These are phyloP conservation scores for Wiebesia pumilae DNA, from an alignment of 1,140 invertebrate species.

Conservation along the genomic window DNA sequence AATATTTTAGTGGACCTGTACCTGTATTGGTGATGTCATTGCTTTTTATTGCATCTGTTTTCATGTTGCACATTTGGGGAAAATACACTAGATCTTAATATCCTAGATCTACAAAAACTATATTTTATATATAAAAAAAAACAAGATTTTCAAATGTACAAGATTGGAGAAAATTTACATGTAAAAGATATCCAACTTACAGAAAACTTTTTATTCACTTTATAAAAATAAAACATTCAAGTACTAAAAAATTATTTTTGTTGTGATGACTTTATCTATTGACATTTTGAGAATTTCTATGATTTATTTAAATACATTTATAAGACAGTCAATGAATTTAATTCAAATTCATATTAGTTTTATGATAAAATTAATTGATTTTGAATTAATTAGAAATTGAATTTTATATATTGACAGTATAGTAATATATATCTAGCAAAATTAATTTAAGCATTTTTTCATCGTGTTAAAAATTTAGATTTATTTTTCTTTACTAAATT, in stretches of 20 bases:
- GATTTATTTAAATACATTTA: not conserved
- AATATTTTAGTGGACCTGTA: slow-evolving; percentile 92
- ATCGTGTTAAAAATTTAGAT: slow-evolving; percentile 41
- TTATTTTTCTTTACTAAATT: slow-evolving; percentile 27
- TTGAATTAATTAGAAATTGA: not conserved
- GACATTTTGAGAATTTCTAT: slow-evolving; percentile 25
- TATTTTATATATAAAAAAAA: slow-evolving; percentile 20
- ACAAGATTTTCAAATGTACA: not conserved
- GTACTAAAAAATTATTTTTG: slow-evolving; percentile 4
- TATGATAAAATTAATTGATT: slow-evolving; percentile 24
- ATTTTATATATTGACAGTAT: slow-evolving; percentile 27
- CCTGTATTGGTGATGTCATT: slow-evolving; percentile 99
- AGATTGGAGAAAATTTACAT: not conserved
- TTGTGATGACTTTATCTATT: slow-evolving; percentile 4
- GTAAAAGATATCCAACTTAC: slow-evolving; percentile 11
- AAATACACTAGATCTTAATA: slow-evolving; percentile 96
- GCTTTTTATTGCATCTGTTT: slow-evolving; percentile 99
- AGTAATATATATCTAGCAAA: slow-evolving; percentile 15
- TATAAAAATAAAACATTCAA: slow-evolving; percentile 33
- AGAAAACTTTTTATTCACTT: slow-evolving; percentile 31
- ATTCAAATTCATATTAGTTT: slow-evolving; percentile 20
- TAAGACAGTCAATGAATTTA: no score
- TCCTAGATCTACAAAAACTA: not conserved
- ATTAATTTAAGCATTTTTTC: not conserved
- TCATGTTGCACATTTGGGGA: slow-evolving; percentile 99